phyloP scores from a whole-genome alignment of 2,797 vertebrate species.

The Sus cebifrons region DNA sequence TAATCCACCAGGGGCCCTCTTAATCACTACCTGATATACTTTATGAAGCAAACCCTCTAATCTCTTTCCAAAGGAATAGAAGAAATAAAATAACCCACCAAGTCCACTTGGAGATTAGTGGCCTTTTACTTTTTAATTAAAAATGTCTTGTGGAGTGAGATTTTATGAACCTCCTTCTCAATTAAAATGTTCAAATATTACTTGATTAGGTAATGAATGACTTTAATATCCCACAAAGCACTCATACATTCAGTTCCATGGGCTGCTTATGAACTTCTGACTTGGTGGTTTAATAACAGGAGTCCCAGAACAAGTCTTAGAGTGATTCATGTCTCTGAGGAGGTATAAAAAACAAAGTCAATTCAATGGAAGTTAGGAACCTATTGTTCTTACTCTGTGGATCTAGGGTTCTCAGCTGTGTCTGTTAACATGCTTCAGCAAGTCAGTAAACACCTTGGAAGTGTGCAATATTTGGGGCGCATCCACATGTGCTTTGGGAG shows the following conservation, averaged over 20 bases:
- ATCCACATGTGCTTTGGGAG: neutral
- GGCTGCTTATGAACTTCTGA: constrained; percentile 55
- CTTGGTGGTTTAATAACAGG: constrained; percentile 54
- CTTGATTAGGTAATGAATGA: constrained; percentile 73
- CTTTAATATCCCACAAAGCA: constrained; percentile 72
- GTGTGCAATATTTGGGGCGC: neutral
- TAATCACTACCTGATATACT: constrained; percentile 76
- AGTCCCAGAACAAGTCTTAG: neutral
- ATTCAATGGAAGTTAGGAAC: neutral
- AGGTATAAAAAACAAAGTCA: neutral
- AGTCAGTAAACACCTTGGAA: neutral
- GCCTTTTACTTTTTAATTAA: constrained; percentile 79
- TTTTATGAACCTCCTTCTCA: constrained; percentile 64
- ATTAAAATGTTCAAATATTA: constrained; percentile 73
- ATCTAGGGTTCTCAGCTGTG: neutral
- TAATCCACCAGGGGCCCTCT: constrained; percentile 49
- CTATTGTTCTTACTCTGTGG: neutral
- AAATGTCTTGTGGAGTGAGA: constrained; percentile 77
- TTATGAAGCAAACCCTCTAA: constrained; percentile 80
- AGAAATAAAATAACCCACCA: constrained; percentile 73
- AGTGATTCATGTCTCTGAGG: neutral
- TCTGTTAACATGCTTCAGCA: neutral
- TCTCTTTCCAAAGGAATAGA: constrained; percentile 68
- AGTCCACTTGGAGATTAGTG: constrained; percentile 66
- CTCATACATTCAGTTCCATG: neutral